Percentiles rank a stretch among this genome's conserved stretches.
Evolutionary conservation across 2,113 vertebrate species (phyloP).

Genomic region (Ranitomeya imitator): DNA sequence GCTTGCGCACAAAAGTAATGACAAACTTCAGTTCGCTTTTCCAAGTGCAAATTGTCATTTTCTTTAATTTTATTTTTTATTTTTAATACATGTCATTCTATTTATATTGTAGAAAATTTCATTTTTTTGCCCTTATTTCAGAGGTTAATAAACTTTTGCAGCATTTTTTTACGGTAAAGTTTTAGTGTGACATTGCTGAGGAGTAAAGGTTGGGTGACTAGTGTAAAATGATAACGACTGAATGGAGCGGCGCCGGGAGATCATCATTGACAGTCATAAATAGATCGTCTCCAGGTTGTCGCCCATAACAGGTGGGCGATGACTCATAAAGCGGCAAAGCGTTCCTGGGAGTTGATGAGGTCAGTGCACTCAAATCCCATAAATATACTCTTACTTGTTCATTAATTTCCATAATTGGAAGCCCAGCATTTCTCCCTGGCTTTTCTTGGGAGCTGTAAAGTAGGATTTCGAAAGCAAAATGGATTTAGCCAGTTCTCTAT

Average conservation of each 20-base stretch:
- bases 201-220: not conserved
- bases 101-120: not conserved
- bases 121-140: not conserved
- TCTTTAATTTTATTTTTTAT: not conserved
- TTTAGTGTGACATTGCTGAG: not conserved
- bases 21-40: not conserved
- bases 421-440: not conserved
- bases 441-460: slow-evolving; percentile 36
- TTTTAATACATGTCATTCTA: not conserved
- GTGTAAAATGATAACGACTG: not conserved
- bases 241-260: not conserved
- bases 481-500: slow-evolving; percentile 29
- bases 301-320: slow-evolving; percentile 30
- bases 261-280: slow-evolving; percentile 22
- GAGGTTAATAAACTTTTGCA: not conserved
- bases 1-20: not conserved
- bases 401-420: slow-evolving; percentile 56
- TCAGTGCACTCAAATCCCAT: slow-evolving; percentile 38
- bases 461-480: slow-evolving; percentile 28
- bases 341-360: slow-evolving; percentile 48
- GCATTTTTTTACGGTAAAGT: not conserved
- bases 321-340: slow-evolving; percentile 43
- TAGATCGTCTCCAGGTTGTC: not conserved
- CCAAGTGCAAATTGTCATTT: not conserved
- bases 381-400: slow-evolving; percentile 47